A percentile compares a stretch with the other conserved stretches of the same genome.
phyloP scores from a whole-genome alignment of 2,888 invertebrate species.

The Cryptophagus acutangulus region DNA sequence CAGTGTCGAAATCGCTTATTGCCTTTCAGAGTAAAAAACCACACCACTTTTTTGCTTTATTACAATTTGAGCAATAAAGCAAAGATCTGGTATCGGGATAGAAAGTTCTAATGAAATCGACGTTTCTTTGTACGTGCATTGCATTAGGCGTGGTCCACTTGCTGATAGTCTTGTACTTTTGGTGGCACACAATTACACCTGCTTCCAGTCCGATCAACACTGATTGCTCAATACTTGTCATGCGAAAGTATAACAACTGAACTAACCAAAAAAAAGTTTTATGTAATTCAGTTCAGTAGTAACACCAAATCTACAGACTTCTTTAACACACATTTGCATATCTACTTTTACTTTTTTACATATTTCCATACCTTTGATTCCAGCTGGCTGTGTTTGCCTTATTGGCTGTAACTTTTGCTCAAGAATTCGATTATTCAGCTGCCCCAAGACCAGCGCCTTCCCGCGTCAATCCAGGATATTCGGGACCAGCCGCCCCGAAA shows the following conservation, averaged over 20 bases:
- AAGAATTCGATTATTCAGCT: conserved; percentile 50
- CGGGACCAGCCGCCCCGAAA: conserved; percentile 46
- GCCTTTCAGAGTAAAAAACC: too few species aligned
- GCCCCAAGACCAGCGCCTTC: conserved; percentile 49
- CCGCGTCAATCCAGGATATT: conserved; percentile 45
- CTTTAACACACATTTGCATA: too few species aligned
- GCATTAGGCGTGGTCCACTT: conserved; percentile 16
- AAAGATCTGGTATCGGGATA: too few species aligned
- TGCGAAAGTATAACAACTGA: conserved; percentile 10
- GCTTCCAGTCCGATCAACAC: conserved; percentile 24
- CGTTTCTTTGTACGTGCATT: conserved; percentile 9
- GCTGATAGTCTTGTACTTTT: conserved; percentile 12
- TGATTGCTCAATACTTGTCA: conserved; percentile 14
- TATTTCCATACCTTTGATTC: conserved; percentile 13
- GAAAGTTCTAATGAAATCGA: conserved; percentile 14
- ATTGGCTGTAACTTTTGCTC: conserved; percentile 49
- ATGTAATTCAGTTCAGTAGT: too few species aligned
- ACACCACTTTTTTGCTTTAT: too few species aligned
- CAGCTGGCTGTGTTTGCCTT: conserved; percentile 42
- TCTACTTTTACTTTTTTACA: too few species aligned
- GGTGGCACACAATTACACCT: conserved; percentile 22
- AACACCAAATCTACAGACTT: too few species aligned
- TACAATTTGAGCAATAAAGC: too few species aligned
- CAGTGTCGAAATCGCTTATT: too few species aligned
- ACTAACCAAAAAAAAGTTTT: too few species aligned